Evolutionary conservation across 2,113 vertebrate species (phyloP).

Genomic region (Spizaetus ornatus): DNA sequence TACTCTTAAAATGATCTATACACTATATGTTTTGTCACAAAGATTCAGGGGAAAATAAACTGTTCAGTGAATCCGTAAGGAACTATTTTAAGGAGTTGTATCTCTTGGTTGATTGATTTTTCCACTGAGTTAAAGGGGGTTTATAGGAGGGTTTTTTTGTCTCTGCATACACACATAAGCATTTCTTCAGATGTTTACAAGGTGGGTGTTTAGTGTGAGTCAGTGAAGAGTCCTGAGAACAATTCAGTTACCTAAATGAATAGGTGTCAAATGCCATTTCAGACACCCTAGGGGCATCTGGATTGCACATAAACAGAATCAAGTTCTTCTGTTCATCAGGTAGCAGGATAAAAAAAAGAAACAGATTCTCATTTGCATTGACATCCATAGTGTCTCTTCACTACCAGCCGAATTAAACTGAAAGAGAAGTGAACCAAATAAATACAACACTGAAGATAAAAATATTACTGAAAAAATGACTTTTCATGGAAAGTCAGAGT

Average conservation of each 20-base stretch:
- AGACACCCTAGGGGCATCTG: background rate
- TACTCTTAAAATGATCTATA: background rate
- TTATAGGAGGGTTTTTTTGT: background rate
- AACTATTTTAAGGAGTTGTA: background rate
- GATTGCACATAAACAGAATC: background rate
- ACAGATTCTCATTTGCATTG: background rate
- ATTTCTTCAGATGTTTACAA: background rate
- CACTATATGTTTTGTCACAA: rapidly evolving
- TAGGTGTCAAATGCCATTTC: background rate
- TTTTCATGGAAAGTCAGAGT: conserved; percentile 4
- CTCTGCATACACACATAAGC: rapidly evolving
- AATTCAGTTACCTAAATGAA: background rate
- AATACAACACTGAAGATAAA: background rate
- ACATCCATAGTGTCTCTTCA: background rate
- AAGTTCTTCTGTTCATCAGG: background rate
- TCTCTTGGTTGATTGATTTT: background rate
- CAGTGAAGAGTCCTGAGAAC: background rate
- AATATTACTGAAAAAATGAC: background rate
- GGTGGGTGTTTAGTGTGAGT: background rate
- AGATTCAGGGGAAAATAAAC: background rate
- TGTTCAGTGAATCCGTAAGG: background rate
- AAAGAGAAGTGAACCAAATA: background rate
- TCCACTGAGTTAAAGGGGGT: background rate
- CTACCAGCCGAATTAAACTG: background rate
- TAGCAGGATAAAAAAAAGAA: background rate